These are phyloP conservation scores for Dynastes tityus DNA, from an alignment of 2,888 invertebrate genomes.

Conservation along the genomic window DNA sequence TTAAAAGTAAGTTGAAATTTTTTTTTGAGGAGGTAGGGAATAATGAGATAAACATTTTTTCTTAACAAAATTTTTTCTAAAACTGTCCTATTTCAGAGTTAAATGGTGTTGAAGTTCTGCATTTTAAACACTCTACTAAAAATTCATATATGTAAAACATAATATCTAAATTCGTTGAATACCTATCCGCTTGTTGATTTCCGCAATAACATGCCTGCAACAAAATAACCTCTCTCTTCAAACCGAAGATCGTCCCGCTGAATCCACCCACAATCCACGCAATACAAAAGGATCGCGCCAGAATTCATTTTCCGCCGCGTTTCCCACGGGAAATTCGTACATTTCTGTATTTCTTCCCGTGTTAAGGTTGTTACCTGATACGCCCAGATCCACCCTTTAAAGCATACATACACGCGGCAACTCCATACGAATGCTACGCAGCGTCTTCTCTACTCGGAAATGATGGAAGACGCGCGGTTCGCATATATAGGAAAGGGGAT, in stretches of 20 bases:
- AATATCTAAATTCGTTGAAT: background rate
- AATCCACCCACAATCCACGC: background rate
- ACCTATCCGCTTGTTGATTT: background rate
- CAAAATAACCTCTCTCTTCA: background rate
- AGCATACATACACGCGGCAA: too few species aligned
- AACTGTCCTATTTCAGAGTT: too few species aligned
- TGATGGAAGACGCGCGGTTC: constrained; percentile 65
- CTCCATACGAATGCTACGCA: too few species aligned
- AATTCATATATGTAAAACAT: too few species aligned
- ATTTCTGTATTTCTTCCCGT: constrained; percentile 64
- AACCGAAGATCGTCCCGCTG: background rate
- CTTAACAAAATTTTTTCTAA: too few species aligned
- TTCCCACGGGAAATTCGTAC: constrained; percentile 68
- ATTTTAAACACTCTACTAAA: too few species aligned
- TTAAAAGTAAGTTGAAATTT: too few species aligned
- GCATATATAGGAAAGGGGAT: constrained; percentile 58
- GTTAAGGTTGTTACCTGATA: constrained; percentile 66
- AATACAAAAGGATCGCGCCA: constrained; percentile 52
- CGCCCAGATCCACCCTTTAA: constrained; percentile 49
- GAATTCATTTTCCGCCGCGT: constrained; percentile 64
- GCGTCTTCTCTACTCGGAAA: constrained; percentile 58
- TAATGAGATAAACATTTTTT: too few species aligned
- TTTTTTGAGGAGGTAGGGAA: too few species aligned
- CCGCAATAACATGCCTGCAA: background rate
- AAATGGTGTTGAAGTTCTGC: too few species aligned